These are phyloP conservation scores for Scaptomyza tumidula DNA, from an alignment of 2,888 invertebrate genomes.

Conservation along the genomic window DNA sequence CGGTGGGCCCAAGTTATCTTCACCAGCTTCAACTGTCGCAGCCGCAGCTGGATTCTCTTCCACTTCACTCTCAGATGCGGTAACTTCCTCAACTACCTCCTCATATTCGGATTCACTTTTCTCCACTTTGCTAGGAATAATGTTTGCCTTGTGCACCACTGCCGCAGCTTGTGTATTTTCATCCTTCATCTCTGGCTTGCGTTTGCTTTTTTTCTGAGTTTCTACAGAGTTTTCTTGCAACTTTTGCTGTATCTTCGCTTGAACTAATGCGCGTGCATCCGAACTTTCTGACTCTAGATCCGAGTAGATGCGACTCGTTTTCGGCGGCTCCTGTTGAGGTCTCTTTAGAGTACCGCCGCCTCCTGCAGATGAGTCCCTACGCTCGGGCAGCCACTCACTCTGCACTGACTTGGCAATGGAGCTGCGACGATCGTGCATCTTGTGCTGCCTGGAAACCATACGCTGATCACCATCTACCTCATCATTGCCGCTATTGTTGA, in stretches of 20 bases:
- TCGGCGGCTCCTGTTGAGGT: slow-evolving; percentile 45
- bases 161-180: slow-evolving; percentile 64
- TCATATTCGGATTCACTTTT: slow-evolving; percentile 58
- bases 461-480: slow-evolving; percentile 68
- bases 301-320: slow-evolving; percentile 80
- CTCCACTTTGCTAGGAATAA: slow-evolving; percentile 13
- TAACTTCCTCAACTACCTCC: slow-evolving; percentile 46
- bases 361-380: slow-evolving; percentile 54
- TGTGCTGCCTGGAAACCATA: slow-evolving; percentile 54
- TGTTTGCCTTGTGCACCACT: slow-evolving; percentile 49
- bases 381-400: slow-evolving; percentile 78
- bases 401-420: slow-evolving; percentile 80
- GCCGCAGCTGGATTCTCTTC: slow-evolving; percentile 30
- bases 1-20: slow-evolving; percentile 82
- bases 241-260: slow-evolving; percentile 84
- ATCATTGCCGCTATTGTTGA: slow-evolving; percentile 62
- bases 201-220: slow-evolving; percentile 47
- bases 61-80: slow-evolving; percentile 51
- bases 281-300: slow-evolving; percentile 84
- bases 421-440: slow-evolving; percentile 73
- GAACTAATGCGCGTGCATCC: slow-evolving; percentile 83
- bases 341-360: slow-evolving; percentile 58
- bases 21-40: slow-evolving; percentile 45
- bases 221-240: slow-evolving; percentile 67
- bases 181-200: slow-evolving; percentile 60